Base-by-base conservation (phyloP, 1,140 invertebrate genomes). In the Hirudo medicinalis region DNA sequence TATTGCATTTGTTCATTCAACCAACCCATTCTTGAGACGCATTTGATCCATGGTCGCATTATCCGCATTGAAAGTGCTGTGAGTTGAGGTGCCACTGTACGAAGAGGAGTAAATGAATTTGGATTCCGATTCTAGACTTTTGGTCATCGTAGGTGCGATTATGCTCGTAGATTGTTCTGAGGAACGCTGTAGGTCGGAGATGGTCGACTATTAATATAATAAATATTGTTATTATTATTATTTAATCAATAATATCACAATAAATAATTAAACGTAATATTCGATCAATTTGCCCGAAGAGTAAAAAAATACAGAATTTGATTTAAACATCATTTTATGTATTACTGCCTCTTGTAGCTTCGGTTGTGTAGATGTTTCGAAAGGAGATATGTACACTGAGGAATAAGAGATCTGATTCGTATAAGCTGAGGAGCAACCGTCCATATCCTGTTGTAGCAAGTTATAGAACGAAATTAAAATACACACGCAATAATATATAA, bases 1-100 rank as follows among this genome's bases (percentile, higher is more conserved):
- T 17, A 49, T 8, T 49, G 43, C 9, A 15, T 49, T 49, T 49
- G 15, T 49, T 49, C 43, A 9, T 49, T 49, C 43, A 49, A 63
- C 22, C 8, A 86, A 94, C 91, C 91, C 91, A 81, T 91, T 90
- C 78, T 91, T 89, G 67, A 92, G 86, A 77, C 88, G 80, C 29
- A 77, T 88, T 73, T 88, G 84, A 75, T 90, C 89, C 74, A 94
- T 89, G 77, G 90, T 90, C 72, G 94, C 87, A 83, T 94, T 94
- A 82, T 95, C 92, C 69, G 89, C 87, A 29, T 87, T 85, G 78
- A 88, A 87, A 53, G 84, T 86, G 54, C 84, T 79, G 80, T 85
- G 84, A 76, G 83, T 82, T 27, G 78, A 80, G 32, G 80, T 78
- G 0, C 80, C 80, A 69, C 78, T 80, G 76, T 82, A 81, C 9